Base-by-base conservation (phyloP, 2,888 invertebrate species). In the Chrysolina oricalcia region DNA sequence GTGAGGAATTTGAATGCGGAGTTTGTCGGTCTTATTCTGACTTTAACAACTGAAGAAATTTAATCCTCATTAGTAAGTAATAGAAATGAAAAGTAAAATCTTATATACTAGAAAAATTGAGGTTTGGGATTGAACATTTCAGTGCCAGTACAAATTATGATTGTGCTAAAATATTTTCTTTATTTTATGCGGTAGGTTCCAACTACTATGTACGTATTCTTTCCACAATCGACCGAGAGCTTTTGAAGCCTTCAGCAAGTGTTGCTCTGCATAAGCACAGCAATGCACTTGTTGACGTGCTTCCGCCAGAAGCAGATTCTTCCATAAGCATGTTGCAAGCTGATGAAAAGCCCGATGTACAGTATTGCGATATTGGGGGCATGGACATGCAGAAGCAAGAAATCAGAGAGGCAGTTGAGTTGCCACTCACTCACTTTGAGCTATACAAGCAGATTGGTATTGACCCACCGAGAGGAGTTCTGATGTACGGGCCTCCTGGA, bases 351-450 rank as follows among this genome's bases (percentile, higher is more conserved):
- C 99, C 99, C 0, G 98, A 99, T 89, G 97, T 99, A 9, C 93
- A 95, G 77, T 99, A 99, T 89, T 93, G 96, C 6, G 99, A 99
- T 86, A 99, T 99, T 86, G 99, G 99, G 88, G 99, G 99, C 46
- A 97, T 99, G 96, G 99, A 99, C 89, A 98, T 99, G 91, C 99
- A 99, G 89, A 99, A 99, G 86, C 99, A 99, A 87, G 99, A 99
- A 89, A 99, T 99, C 83, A 91, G 98, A 71, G 99, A 99, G 89
- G 99, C 99, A 6, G 99, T 99, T 0, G 99, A 99, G 88, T 89
- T 99, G 77, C 99, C 99, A 0, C 90, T 99, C 19, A 99, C 99
- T 19, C 99, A 99, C 88, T 98, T 98, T 86, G 99, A 99, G 89
- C 90, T 99, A 56, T 99, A 99, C 89, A 95, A 99, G 88, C 99